Evolutionary conservation across 2,888 invertebrate genomes (phyloP), one percentile per base, ranked within the genome.

Genomic region (Agrochola lota): DNA sequence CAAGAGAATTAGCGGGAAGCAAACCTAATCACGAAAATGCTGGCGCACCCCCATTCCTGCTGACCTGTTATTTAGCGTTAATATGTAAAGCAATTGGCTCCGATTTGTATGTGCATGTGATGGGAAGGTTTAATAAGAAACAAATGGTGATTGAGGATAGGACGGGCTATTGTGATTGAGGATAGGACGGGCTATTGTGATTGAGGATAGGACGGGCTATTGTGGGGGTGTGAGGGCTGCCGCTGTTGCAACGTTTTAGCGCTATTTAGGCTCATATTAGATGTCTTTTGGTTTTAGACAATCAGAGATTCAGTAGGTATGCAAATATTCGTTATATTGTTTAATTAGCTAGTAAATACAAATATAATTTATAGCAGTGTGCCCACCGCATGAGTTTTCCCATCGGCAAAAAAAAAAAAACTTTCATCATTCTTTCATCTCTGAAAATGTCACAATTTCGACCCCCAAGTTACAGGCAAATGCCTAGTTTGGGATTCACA

Each of bases 21-120:
- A 68, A 78, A 82, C 71, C 84, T 88, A 85, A 88, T 88, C 88
- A 88, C 67, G 68, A 82, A 84, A 84, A 78, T 80, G 87, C 88
- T 85, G 79, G 71, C 59, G 83, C 83, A 82, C 72, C 67, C 59
- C 73, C 70, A 63, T 77, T 84, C 71, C 81, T 86, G 80, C 81
- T 68, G 82, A 77, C 82, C 80, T 75, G 74, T 74, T 71, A 71
- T 68, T 73, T 55, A 80, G 77, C 80, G 80, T 83, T 88, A 83
- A 81, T 87, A 83, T 86, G 79, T 84, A 83, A 80, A 77, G 71
- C 62, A 46, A 74, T 80, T 55, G 43, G 43, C 20, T 59, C 52
- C 55, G 43, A 79, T 84, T 74, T 77, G 46, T 81, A 64, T 73
- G 77, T 71, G 55, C n/a, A 23, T 74, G 46, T 26, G 57, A 68